Evolutionary conservation across 1,140 invertebrate species (phyloP), one percentile per base, ranked within the genome.

Genomic region (Pseudomyrmex flavicornis): DNA sequence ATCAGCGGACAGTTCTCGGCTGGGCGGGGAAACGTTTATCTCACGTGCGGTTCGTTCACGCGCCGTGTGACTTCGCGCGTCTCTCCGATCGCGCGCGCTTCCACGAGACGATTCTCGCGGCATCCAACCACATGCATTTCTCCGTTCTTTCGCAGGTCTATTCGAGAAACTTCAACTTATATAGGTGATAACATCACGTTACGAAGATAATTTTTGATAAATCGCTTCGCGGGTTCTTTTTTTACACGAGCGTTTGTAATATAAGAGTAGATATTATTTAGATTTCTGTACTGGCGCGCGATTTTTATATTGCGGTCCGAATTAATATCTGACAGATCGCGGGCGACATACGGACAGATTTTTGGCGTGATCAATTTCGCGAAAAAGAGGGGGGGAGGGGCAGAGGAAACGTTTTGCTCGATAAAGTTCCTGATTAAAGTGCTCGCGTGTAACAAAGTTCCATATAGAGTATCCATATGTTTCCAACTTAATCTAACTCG

Each of bases 401-500:
- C 0, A 0, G 35, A 35, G 5, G 4, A 35, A 35, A 75, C 83
- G 86, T 87, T 88, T 86, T 63, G 75, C 86, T 88, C 85, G 87
- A 88, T 88, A 88, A 88, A 88, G 86, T 76, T 88, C 86, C 83
- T 88, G 86, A 88, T 88, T 84, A 88, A 87, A 88, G 86, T 75
- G 85, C 82, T 88, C 62, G 86, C 86, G 86, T 88, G 86, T 88
- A 88, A 88, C 85, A 86, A 88, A 88, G 85, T 88, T 88, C 83
- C 86, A 87, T 85, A 88, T 83, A 65, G 56, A 76, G 56, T 84
- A 88, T 88, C 86, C 86, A 88, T 88, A 88, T 82, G 86, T 87
- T 88, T 82, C 86, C 85, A 88, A 88, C 86, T 87, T 87, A 88
- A 88, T 88, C 86, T 88, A 88, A 88, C 86, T 88, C 86, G 63